Evolutionary conservation across 1,140 invertebrate species (phyloP).

Genomic region (Drosophila rhopaloa): DNA sequence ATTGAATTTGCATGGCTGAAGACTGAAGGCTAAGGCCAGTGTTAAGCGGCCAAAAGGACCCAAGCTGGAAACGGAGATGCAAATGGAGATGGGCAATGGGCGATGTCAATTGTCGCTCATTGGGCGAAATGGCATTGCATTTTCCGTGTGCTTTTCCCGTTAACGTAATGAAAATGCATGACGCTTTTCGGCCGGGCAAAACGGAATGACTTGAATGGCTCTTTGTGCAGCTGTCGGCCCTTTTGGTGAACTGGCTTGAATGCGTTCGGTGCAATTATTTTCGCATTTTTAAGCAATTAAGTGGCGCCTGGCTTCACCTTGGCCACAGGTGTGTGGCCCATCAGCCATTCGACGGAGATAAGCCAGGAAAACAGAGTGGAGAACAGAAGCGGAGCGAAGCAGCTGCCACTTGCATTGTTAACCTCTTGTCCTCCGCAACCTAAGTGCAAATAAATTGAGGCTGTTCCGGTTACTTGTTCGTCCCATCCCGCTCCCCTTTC

Average conservation of each 20-base stretch:
- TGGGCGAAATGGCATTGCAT: conserved; percentile 46
- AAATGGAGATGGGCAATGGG: conserved; percentile 2
- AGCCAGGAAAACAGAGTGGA: conserved; percentile 22
- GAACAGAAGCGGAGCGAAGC: conserved; percentile 20
- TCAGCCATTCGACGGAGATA: conserved; percentile 48
- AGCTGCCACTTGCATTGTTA: conserved; percentile 68
- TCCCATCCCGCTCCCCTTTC: conserved; percentile 17
- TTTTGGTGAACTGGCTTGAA: conserved; percentile 24
- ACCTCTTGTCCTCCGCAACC: conserved; percentile 66
- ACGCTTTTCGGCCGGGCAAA: conserved; percentile 14
- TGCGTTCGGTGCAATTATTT: conserved; percentile 69
- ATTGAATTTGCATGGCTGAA: conserved; percentile 76
- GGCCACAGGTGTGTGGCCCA: conserved; percentile 65
- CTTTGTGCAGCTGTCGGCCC: conserved; percentile 9
- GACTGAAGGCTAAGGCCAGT: conserved; percentile 63
- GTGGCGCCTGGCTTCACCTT: conserved; percentile 31
- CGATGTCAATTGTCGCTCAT: conserved; percentile 68
- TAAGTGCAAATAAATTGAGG: conserved; percentile 81
- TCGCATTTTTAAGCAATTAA: conserved; percentile 78
- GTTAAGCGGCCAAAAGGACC: conserved; percentile 37
- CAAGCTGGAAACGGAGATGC: conserved; percentile 11
- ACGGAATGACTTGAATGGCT: conserved; percentile 11
- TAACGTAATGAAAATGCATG: conserved; percentile 72
- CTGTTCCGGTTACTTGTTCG: conserved; percentile 47
- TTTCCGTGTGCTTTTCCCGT: conserved; percentile 42